Evolutionary conservation across 2,797 vertebrate genomes (phyloP), one percentile per base, ranked within the genome.

Genomic region (Eurystomus glaucurus): DNA sequence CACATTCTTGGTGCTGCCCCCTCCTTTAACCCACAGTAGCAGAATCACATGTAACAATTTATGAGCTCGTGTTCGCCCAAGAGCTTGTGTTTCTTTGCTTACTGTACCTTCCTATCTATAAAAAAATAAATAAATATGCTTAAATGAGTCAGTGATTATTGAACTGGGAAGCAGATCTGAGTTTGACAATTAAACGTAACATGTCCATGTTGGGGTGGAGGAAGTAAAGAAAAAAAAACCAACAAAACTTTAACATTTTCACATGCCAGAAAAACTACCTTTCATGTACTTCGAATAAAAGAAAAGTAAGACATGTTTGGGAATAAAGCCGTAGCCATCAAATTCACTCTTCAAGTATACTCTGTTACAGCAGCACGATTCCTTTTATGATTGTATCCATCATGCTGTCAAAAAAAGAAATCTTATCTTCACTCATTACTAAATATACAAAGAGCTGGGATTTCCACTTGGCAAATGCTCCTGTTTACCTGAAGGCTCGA

Each of bases 401-500:
- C 97, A 92, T 91, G 88, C 97, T 97, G 97, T 97, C 97, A 91
- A 91, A 95, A 95, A 95, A 94, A 96, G 97, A 97, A 98, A 95
- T 97, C 97, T 97, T 98, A 97, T 97, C 97, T 98, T 93, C 88
- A 52, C 87, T 97, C 97, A 94, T 94, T 93, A 93, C 97, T 97
- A 95, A 95, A 95, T 92, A 96, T 83, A 97, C 97, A 95, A 97
- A 97, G 95, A 98, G 94, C 93, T 96, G 95, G 97, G 98, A 97
- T 97, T 98, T 98, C 97, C 95, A 97, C 97, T 96, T 97, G 98
- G 98, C 97, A 97, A 95, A 86, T 62, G 93, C 51, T 96, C 93
- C 96, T 97, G 97, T 97, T 97, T 97, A 97, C 97, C 97, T 96
- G 98, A 95, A 97, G 97, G 92, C 95, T 94, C 57, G 96, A 95